Evolutionary conservation across 2,797 vertebrate genomes (phyloP).

Genomic region (Margarornis squamiger): DNA sequence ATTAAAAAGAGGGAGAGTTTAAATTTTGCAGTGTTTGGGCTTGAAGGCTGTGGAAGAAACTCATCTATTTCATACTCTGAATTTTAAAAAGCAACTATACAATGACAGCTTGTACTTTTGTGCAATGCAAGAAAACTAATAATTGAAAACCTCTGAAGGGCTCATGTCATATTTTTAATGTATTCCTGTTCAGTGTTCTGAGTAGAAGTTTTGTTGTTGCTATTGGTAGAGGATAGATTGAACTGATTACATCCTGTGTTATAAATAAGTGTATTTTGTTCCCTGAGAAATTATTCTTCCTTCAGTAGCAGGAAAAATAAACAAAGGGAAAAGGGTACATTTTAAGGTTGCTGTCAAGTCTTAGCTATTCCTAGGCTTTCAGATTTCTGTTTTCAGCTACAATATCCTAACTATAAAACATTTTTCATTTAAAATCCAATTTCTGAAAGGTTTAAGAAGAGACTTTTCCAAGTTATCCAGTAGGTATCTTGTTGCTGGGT

Average conservation of each 20-base stretch:
- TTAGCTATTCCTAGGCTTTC: background rate
- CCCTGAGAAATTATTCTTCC: conserved; percentile 38
- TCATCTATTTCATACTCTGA: conserved; percentile 7
- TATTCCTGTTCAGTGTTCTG: conserved; percentile 49
- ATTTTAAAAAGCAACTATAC: conserved; percentile 46
- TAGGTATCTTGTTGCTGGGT: background rate
- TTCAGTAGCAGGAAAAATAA: conserved; percentile 38
- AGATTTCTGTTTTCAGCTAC: background rate
- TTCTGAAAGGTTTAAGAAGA: background rate
- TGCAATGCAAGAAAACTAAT: conserved; percentile 50
- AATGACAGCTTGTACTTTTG: conserved; percentile 45
- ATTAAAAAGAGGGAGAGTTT: background rate
- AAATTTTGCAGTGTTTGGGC: background rate
- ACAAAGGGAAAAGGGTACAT: background rate
- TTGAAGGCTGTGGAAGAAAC: background rate
- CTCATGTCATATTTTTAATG: conserved; percentile 51
- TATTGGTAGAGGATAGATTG: conserved; percentile 26
- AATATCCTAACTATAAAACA: background rate
- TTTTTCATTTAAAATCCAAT: background rate
- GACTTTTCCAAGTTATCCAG: background rate
- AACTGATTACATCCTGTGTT: conserved; percentile 48
- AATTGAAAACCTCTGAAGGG: conserved; percentile 57
- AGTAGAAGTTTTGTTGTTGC: conserved; percentile 53
- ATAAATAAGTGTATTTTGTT: conserved; percentile 48
- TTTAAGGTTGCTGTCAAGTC: background rate